Percentiles rank a stretch among this genome's conserved stretches.
phyloP scores from a whole-genome alignment of 2,797 vertebrate genomes.

The Philypnodon macrostomus region DNA sequence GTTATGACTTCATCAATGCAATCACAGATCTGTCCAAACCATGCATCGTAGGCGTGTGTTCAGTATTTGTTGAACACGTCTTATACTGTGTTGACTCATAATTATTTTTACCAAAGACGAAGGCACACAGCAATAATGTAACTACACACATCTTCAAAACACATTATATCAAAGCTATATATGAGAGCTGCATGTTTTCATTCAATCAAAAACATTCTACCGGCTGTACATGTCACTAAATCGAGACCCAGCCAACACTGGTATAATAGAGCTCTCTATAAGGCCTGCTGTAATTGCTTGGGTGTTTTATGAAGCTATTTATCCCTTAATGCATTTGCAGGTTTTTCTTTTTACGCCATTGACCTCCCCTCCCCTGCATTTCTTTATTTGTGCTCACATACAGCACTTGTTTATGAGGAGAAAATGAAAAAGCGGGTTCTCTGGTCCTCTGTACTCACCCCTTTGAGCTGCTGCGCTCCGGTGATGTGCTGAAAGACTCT shows the following conservation, averaged over 20 bases:
- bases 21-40: conserved; percentile 30
- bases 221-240: background rate
- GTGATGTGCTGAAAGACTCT: conserved; percentile 96
- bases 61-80: too few relatives aligned
- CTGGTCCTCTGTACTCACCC: conserved; percentile 79
- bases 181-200: conserved; percentile 10
- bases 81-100: conserved; percentile 19
- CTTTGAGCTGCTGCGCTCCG: conserved; percentile 91
- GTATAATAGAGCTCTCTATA: conserved; percentile 7
- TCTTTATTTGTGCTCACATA: conserved; percentile 37
- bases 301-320: conserved; percentile 27
- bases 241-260: conserved; percentile 8
- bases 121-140: background rate
- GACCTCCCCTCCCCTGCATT: conserved; percentile 32
- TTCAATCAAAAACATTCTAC: too few relatives aligned
- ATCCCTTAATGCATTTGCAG: conserved; percentile 32
- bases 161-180: conserved; percentile 16
- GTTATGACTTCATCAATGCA: too few relatives aligned
- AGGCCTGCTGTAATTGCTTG: conserved; percentile 17
- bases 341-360: conserved; percentile 12
- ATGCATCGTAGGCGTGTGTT: conserved; percentile 19
- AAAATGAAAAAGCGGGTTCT: conserved; percentile 19
- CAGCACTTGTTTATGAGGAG: conserved; percentile 37
- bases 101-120: conserved; percentile 24
- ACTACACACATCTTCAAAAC: conserved; percentile 5